Base-by-base conservation (phyloP, 92 coral and sea anemone species). In the Hydrozoanthus gracilis region DNA sequence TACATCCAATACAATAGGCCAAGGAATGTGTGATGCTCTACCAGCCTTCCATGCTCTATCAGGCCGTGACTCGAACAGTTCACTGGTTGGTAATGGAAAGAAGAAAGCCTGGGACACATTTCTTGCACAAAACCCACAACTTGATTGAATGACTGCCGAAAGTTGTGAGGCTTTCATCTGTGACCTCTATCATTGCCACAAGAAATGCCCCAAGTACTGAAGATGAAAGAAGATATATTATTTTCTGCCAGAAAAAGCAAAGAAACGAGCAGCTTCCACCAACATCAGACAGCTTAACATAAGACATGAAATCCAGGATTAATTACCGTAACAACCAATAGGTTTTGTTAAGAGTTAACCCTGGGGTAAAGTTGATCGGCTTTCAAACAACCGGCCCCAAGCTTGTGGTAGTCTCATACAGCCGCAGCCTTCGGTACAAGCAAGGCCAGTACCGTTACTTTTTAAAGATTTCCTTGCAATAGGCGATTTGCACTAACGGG, bases 31-130 rank as follows among this genome's bases (percentile, higher is more conserved):
- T 15, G 9, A 60, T 39, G 58, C 58, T 16, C 12, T 83, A 16
- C 87, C 71, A 71, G 87, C 70, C 35, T 83, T 83, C 35, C 87
- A 83, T 8, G 70, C 87, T 20, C 87, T 83, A 7, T 51, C 87
- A 15, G 87, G 87, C 14, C 72, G 87, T 83, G 87, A 70, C 70
- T 51, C 78, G 20, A 83, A 79, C 35, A 70, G 87, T 16, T 16
- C 70, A 4, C 52, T 83, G 4, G 20, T 70, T 15, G 87, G 79
- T 11, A 14, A 52, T 10, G 79, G 79, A 55, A 83, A 83, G 78
- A 83, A 83, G 20, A 83, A 51, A 55, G 39, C 79, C 5, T 83
- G 87, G 79, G 27, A 71, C 6, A 71, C 8, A 54, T 83, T 83
- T n/a, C 64, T 78, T 3, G 86, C 85, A 78, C 71, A 76, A 50